Percentiles rank a stretch among this genome's conserved stretches.
Conservation (phyloP, 2,888 invertebrate species). For the Phaedon cochleariae region DNA sequence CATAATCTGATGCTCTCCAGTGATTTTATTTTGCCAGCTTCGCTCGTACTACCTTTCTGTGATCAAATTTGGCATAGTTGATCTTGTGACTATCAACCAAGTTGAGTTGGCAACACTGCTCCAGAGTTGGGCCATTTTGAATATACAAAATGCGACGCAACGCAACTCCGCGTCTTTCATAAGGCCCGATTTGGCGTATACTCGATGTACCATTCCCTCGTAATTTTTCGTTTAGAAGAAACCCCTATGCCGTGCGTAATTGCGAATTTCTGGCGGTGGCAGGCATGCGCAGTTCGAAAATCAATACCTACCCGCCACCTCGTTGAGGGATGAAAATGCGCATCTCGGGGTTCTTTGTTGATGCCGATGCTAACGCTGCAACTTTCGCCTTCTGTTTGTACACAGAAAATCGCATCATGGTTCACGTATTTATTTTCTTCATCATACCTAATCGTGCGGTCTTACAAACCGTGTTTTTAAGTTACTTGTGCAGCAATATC, state of each 20-base stretch:
- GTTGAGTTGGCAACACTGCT: not conserved
- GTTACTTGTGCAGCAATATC: no score
- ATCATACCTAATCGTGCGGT: no score
- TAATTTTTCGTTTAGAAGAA: slow-evolving; percentile 32
- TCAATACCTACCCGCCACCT: slow-evolving; percentile 55
- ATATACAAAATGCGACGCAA: no score
- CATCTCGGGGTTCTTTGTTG: slow-evolving; percentile 36
- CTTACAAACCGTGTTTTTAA: no score
- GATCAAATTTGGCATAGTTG: no score
- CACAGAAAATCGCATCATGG: slow-evolving; percentile 2
- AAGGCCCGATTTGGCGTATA: slow-evolving; percentile 25
- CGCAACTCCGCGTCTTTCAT: no score
- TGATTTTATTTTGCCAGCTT: no score
- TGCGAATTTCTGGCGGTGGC: slow-evolving; percentile 57
- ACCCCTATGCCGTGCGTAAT: slow-evolving; percentile 51
- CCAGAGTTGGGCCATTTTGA: not conserved
- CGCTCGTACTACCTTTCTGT: no score
- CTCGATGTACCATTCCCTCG: slow-evolving; percentile 17
- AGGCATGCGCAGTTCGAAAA: slow-evolving; percentile 51
- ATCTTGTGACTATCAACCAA: no score
- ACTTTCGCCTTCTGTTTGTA: slow-evolving; percentile 18
- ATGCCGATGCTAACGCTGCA: slow-evolving; percentile 37
- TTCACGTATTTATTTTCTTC: not conserved
- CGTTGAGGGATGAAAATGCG: slow-evolving; percentile 47
- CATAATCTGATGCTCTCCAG: no score